These are phyloP conservation scores for Antheraea assamensis DNA, from an alignment of 2,888 invertebrate genomes.

Conservation along the genomic window DNA sequence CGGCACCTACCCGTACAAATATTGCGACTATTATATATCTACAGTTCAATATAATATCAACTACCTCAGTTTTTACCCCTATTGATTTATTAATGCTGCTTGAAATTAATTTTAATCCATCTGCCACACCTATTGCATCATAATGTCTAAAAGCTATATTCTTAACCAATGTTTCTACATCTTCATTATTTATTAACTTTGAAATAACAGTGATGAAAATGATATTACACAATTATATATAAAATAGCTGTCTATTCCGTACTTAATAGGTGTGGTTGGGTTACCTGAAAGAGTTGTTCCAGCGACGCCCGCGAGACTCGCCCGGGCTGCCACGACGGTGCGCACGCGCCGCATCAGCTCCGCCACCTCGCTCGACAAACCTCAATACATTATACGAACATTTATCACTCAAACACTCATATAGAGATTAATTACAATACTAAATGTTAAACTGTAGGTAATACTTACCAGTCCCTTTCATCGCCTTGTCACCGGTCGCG, in stretches of 20 bases:
- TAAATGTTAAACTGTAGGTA: not conserved
- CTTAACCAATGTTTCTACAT: no score
- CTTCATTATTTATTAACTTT: no score
- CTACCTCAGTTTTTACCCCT: no score
- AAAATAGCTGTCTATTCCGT: no score
- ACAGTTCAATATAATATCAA: no score
- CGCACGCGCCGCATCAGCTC: conserved; percentile 96
- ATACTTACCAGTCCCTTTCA: conserved; percentile 93
- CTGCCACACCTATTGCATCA: no score
- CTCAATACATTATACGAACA: conserved; percentile 53
- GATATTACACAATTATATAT: no score
- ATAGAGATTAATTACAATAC: not conserved
- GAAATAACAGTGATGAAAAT: no score
- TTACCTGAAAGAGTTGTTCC: conserved; percentile 62
- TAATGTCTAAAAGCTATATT: no score
- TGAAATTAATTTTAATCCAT: no score
- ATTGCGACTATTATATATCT: not conserved
- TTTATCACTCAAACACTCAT: not conserved
- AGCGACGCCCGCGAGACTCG: conserved; percentile 94
- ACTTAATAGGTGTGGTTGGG: not conserved
- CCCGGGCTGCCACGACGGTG: conserved; percentile 97
- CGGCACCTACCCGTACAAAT: conserved; percentile 85
- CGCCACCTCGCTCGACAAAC: conserved; percentile 94
- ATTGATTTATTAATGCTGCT: no score
- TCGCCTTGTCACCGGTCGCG: conserved; percentile 95